Base-by-base conservation (phyloP, 2,113 vertebrate genomes). In the Pachypanchax playfairii region DNA sequence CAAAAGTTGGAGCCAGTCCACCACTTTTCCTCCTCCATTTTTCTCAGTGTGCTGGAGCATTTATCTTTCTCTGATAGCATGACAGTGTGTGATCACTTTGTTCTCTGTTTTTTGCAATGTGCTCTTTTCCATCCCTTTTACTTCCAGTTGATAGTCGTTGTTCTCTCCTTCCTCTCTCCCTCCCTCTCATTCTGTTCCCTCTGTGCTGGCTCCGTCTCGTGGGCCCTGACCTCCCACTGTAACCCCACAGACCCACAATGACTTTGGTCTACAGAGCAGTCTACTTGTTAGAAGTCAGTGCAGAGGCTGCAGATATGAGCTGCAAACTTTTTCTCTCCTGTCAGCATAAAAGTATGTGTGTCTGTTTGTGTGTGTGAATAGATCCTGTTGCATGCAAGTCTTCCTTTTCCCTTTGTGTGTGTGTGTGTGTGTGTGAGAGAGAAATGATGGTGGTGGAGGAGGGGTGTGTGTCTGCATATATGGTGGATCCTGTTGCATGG, bases 401-500 rank as follows among this genome's bases (percentile, higher is more conserved):
- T 70, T 79, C 80, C 69, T 52, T 90, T 71, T 64, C 46, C 63
- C 48, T 64, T 43, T n/a, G 43, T 64, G 71, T 80, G 74, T 72
- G 81, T 80, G 67, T 39, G 48, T 25, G 49, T 33, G 55, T 70
- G 59, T 64, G 47, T 71, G 59, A 35, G 68, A 60, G 52, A 69
- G 70, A n/a, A n/a, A n/a, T 80, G 67, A 67, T 72, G 70, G 69
- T 39, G 48, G 61, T 39, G 17, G 48, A 60, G 71, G 77, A 70
- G 69, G 81, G 77, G 67, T 39, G 47, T 21, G 59, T 66, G 64
- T 75, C 67, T 66, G 77, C 72, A 66, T 59, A 41, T 43, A 42
- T 70, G 74, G 60, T 86, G 88, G 86, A 91, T 93, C 90, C 85
- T 84, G 88, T 91, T 92, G 90, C 90, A 88, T 85, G 68, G 86